Base-by-base conservation (phyloP, 2,888 invertebrate genomes). In the Drepana falcataria region DNA sequence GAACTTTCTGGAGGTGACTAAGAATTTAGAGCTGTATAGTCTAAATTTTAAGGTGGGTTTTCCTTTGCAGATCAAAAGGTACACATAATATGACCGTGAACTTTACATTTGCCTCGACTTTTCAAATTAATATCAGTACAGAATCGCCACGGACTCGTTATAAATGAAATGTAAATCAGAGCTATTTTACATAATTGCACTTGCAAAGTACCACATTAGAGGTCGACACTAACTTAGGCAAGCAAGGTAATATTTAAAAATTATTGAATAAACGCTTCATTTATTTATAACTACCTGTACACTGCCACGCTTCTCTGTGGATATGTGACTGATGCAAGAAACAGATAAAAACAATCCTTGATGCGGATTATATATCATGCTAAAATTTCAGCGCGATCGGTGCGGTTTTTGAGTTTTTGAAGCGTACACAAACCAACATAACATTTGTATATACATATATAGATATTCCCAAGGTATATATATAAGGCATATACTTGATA, bases 201-300 rank as follows among this genome's bases (percentile, higher is more conserved):
- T 37, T 5, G 5, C 3, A 37, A 4, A 5, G 4, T 37, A 37
- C 5, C 37, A 3, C 4, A 37, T 4, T 37, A 37, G 4, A 37
- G 5, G 3, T 4, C 37, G 5, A 37, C 3, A 37, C 5, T 37
- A 37, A 3, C 3, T 37, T 37, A 37, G 37, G 48, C 48, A 52
- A 21, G 21, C 21, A 1, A 21, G 21, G 0, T 49, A 35, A 52
- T 35, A 33, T 48, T 48, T 34, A 54, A 49, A 37, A 47, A 48
- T 48, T 51, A 48, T 34, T 7, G 52, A 33, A 48, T 21, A 35
- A 34, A 55, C 49, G 44, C 4, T 49, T 51, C 48, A 52, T 35
- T 35, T 34, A 55, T 51, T 34, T 7, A 48, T 5, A 58, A 21
- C 21, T 21, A 21, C 0, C 21, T 21, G 21, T 21, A 21, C 21